Conservation (phyloP, 2,113 vertebrate genomes). For the Gavia stellata region DNA sequence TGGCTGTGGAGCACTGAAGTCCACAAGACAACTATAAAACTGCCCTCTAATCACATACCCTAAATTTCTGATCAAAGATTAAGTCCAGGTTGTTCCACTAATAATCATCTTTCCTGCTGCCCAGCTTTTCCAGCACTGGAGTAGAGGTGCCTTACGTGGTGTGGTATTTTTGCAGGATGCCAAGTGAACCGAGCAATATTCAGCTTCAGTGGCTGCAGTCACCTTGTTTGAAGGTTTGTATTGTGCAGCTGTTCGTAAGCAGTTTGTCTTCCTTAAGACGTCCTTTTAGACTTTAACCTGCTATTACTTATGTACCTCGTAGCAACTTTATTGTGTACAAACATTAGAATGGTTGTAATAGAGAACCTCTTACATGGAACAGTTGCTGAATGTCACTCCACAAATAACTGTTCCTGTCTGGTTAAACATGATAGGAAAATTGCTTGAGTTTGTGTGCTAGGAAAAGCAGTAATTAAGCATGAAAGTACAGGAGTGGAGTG, state of each 20-base stretch:
- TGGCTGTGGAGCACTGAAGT: not conserved
- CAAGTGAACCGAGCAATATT: not conserved
- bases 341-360: not conserved
- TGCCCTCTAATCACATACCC: not conserved
- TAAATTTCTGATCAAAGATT: not conserved
- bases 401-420: not conserved
- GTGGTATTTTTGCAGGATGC: not conserved
- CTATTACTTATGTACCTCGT: accelerated
- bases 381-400: not conserved
- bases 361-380: not conserved
- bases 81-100: not conserved
- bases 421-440: not conserved
- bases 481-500: not conserved
- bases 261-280: not conserved
- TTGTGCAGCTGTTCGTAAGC: not conserved
- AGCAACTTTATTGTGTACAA: not conserved
- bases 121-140: not conserved
- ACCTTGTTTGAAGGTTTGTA: not conserved
- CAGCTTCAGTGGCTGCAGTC: not conserved
- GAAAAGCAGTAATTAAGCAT: not conserved
- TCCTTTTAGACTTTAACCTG: not conserved
- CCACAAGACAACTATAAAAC: not conserved
- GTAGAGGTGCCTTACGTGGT: not conserved
- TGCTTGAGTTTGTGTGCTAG: not conserved
- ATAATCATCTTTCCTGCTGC: not conserved